Evolutionary conservation across 2,888 invertebrate genomes (phyloP), one percentile per base, ranked within the genome.

Genomic region (Zaprionus obscuricornis): DNA sequence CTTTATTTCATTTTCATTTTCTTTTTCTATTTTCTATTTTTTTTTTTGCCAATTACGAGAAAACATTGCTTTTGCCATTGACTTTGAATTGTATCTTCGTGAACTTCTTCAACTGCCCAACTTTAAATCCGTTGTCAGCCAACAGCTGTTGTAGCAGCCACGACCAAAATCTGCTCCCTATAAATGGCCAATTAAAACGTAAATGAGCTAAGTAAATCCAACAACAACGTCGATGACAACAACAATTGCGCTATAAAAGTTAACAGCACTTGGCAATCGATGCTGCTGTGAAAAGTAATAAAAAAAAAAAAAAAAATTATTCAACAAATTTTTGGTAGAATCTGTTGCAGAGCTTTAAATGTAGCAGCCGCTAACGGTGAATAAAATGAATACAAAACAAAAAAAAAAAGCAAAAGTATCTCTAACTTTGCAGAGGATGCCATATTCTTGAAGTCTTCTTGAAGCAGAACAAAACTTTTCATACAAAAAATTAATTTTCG

Each of bases 161-260:
- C 56, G 47, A 46, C 39, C 65, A 43, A n/a, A n/a, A n/a, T n/a
- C n/a, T n/a, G n/a, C n/a, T 70, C 34, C n/a, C 68, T 50, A 67
- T 72, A 68, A 68, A 68, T 51, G 73, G 55, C 68, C 55, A 50
- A 65, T 65, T 68, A 76, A 47, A 69, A 56, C 42, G 56, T 56
- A 69, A 58, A 77, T 74, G 70, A 65, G 58, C 55, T 54, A n/a
- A 29, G 34, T 17, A 56, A 64, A 50, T 56, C 34, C 36, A 36
- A 27, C 31, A 37, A 40, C 29, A 52, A 56, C 39, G 39, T 14
- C 50, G 16, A 26, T 31, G 26, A 29, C 29, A 50, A 34, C 20
- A 51, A 26, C 33, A 46, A 17, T 50, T n/a, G 45, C 45, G 8
- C 27, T 62, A 60, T 64, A 62, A 64, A 64, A 64, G 52, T 55